Evolutionary conservation across 1,140 invertebrate species (phyloP), one percentile per base, ranked within the genome.

Genomic region (Papilio polytes): DNA sequence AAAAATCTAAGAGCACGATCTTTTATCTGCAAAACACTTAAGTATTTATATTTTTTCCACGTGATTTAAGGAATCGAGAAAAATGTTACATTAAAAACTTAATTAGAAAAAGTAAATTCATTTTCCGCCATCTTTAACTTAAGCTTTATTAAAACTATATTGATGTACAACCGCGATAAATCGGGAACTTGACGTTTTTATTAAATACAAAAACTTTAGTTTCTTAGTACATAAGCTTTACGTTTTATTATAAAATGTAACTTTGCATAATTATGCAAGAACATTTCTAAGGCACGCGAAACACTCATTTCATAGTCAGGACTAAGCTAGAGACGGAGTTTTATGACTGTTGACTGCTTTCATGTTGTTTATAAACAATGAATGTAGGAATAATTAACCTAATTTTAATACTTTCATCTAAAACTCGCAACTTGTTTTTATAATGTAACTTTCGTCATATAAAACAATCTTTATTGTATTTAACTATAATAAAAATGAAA

Each of bases 1-100:
- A 87, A 88, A 85, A 87, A 84, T 84, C 83, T 74, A 51, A 78
- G 83, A 74, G 59, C 83, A 84, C 82, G 83, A 85, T 83, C 79
- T 83, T 77, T 72, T 48, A 72, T 66, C 77, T 70, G 63, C 26
- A 70, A 31, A 70, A 31, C 26, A 70, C 66, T 80, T 78, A 63
- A 80, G 12, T 80, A 70, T 13, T 20, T 59, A 59, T 22, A 20
- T 8, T 20, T 59, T 48, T 48, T 48, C 46, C 13, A 48, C 46
- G 46, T 48, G 46, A 48, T 48, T 48, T 48, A 15, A 48, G 13
- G 46, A 53, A 53, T 53, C 13, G n/a, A 2, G 13, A 18, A n/a
- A 53, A 53, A 53, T 18, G 1, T 7, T 53, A n/a, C 15, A 18
- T 51, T 51, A 18, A 51, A 51, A 18, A 51, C 48, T 51, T 3